Conservation (phyloP, 1,140 invertebrate genomes). For the Eriosoma lanigerum region DNA sequence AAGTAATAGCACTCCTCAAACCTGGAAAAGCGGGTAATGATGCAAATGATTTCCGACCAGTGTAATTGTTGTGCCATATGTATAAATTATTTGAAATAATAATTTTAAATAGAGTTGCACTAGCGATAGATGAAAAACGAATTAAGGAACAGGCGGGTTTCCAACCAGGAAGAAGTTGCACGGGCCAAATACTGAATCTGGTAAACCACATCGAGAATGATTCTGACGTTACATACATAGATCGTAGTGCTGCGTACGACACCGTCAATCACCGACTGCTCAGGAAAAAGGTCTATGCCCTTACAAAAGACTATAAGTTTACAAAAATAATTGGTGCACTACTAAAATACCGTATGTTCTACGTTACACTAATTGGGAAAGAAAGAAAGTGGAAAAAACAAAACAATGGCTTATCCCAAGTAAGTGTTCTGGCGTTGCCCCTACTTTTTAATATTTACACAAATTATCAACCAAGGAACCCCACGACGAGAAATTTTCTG, state of each 20-base stretch:
- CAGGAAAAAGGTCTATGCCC: not conserved
- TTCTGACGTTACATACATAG: not conserved
- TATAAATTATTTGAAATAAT: not conserved
- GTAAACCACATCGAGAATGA: not conserved
- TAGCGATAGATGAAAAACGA: not conserved
- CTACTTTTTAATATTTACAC: no score
- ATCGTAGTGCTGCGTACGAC: not conserved
- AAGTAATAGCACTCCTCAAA: not conserved
- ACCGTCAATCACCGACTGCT: not conserved
- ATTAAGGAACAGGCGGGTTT: not conserved
- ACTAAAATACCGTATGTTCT: not conserved
- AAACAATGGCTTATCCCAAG: slow-evolving; percentile 5
- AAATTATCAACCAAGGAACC: no score
- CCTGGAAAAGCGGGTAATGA: no score
- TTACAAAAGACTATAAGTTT: not conserved
- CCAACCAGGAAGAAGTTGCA: not conserved
- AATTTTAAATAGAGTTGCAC: not conserved
- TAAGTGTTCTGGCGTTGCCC: not conserved
- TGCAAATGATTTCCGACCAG: no score
- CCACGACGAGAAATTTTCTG: not conserved
- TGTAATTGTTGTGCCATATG: not conserved
- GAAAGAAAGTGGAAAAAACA: not conserved
- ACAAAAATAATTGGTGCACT: not conserved
- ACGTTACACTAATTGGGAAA: not conserved
- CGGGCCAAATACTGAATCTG: not conserved